A percentile compares a stretch with the other conserved stretches of the same genome.
These are phyloP conservation scores for Rosalia funebris DNA, from an alignment of 2,888 invertebrate species.

Conservation along the genomic window DNA sequence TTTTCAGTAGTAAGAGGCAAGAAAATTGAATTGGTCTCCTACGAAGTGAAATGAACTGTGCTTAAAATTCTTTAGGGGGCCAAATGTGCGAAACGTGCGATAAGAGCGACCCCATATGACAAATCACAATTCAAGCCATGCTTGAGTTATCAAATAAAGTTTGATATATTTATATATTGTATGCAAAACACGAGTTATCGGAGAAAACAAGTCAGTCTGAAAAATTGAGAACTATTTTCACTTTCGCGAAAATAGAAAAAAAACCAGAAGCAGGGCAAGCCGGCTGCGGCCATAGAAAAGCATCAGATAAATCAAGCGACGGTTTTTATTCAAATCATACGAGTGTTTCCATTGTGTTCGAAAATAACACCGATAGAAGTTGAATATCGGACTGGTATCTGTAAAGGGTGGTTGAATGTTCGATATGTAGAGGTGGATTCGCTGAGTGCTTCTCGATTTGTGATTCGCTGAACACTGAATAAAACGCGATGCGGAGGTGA, in stretches of 20 bases:
- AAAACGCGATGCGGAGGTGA: constrained; percentile 29
- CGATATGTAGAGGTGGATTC: constrained; percentile 51
- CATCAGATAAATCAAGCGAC: constrained; percentile 53
- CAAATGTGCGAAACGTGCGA: background rate
- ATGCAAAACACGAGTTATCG: constrained; percentile 6
- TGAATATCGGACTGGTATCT: constrained; percentile 51
- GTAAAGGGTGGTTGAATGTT: constrained; percentile 48
- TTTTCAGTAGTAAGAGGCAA: no score
- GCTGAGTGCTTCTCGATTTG: constrained; percentile 50
- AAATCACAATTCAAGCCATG: background rate
- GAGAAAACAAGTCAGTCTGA: constrained; percentile 9
- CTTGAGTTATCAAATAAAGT: background rate
- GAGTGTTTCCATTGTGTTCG: constrained; percentile 53
- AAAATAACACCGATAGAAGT: constrained; percentile 53
- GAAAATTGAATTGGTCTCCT: no score
- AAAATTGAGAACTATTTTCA: constrained; percentile 38
- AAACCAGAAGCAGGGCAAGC: constrained; percentile 15
- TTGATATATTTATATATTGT: constrained; percentile 3
- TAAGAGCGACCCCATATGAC: background rate
- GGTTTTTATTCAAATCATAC: constrained; percentile 56
- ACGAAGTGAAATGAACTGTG: no score
- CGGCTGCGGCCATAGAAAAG: constrained; percentile 32
- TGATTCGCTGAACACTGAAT: constrained; percentile 46
- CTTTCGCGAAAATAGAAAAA: constrained; percentile 25
- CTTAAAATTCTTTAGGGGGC: no score